Evolutionary conservation across 2,797 vertebrate genomes (phyloP), one percentile per base, ranked within the genome.

Genomic region (Gallinago nigripennis): DNA sequence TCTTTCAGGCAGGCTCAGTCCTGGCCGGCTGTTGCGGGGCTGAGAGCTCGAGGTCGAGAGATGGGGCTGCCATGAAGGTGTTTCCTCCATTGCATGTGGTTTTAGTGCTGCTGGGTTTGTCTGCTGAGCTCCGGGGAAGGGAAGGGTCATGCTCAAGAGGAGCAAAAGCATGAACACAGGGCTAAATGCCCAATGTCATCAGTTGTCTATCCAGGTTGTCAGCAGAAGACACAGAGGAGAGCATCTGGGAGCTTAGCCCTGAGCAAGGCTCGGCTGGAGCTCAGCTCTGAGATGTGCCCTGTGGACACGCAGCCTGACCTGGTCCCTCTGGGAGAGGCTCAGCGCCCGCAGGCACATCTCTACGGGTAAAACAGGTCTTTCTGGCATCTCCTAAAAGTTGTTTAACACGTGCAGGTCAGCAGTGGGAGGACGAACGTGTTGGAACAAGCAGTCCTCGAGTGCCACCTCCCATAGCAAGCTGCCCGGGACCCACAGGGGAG

Each of bases 111-210:
- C 76, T 35, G 69, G 30, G 16, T 70, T 66, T 82, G 39, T 28
- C 33, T 61, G 25, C 51, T 30, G 7, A 48, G 24, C 31, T 35
- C 20, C n/a, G 2, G 60, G 60, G 56, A 16, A 48, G 48, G 61
- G 48, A 57, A 50, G 8, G 33, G 37, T 61, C 33, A 69, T 35
- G 56, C 56, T 86, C 11, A 18, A 20, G 39, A 39, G 69, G 17
- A 76, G 14, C 41, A n/a, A 53, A 64, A 46, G 60, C 46, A 16
- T 43, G 31, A 68, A 20, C 30, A 9, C 31, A 23, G 35, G 16
- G 4, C 14, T 19, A 12, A 12, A 39, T 8, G 56, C 60, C 65
- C 41, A 3, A 0, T 8, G 63, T 4, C 11, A 3, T 2, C 7
- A 0, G 7, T 8, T 56, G 54, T 48, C 64, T 58, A 0, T 9